Evolutionary conservation across 2,113 vertebrate genomes (phyloP).

Genomic region (Gyps fulvus): DNA sequence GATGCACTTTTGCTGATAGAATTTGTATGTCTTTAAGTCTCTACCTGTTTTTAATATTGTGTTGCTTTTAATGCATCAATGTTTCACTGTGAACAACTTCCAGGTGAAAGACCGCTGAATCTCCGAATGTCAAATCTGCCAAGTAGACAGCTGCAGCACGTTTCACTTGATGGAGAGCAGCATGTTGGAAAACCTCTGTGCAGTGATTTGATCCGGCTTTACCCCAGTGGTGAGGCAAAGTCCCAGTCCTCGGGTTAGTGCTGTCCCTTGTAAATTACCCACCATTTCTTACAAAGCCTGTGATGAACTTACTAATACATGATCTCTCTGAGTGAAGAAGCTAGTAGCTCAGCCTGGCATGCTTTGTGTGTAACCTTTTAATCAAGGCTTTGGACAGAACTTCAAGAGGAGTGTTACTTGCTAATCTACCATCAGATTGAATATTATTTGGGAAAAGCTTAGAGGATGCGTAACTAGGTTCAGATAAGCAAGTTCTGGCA

Average conservation of each 20-base stretch:
- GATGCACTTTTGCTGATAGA: background rate
- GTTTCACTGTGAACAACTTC: background rate
- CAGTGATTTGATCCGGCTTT: conserved; percentile 85
- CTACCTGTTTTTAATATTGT: background rate
- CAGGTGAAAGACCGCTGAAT: conserved; percentile 90
- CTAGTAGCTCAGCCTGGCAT: background rate
- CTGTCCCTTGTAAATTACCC: background rate
- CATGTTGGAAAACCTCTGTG: conserved; percentile 82
- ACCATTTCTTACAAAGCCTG: background rate
- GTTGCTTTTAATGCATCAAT: background rate
- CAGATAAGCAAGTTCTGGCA: background rate
- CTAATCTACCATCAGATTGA: background rate
- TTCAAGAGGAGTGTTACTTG: background rate
- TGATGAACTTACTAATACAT: background rate
- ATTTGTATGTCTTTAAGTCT: background rate
- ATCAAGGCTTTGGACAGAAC: background rate
- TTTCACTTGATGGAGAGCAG: conserved; percentile 75
- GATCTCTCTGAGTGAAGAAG: background rate
- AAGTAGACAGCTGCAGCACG: conserved; percentile 75
- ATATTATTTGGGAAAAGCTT: background rate
- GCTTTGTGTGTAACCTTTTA: background rate
- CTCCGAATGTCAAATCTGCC: conserved; percentile 81
- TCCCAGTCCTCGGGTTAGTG: conserved; percentile 76
- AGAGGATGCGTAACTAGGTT: background rate
- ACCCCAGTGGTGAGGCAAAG: conserved; percentile 79